phyloP scores from a whole-genome alignment of 1,140 invertebrate genomes.

The Diploscapter pachys region DNA sequence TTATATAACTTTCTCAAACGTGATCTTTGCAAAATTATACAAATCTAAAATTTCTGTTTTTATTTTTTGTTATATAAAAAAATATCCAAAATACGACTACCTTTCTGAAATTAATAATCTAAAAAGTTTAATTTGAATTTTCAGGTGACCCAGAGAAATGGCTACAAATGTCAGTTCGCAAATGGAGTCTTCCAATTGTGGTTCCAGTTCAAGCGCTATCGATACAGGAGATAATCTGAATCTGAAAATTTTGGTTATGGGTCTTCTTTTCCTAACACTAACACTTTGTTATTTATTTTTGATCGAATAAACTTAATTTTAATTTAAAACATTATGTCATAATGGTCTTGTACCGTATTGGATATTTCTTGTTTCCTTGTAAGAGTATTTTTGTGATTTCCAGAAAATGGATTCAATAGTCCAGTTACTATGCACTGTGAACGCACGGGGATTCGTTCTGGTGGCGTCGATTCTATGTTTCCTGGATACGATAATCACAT shows the following conservation, averaged over 20 bases:
- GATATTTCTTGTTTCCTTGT: background rate
- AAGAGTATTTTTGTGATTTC: background rate
- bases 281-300: background rate
- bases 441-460: conserved; percentile 2
- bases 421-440: conserved; percentile 15
- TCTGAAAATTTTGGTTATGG: conserved; percentile 5
- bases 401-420: conserved; percentile 2
- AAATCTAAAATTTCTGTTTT: too few species aligned
- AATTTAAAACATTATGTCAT: background rate
- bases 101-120: too few species aligned
- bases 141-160: conserved; percentile 92
- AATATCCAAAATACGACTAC: too few species aligned
- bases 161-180: conserved; percentile 96
- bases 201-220: conserved; percentile 97
- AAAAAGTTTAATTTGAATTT: background rate
- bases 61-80: too few species aligned
- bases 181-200: conserved; percentile 99
- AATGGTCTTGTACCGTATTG: background rate
- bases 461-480: conserved; percentile 12
- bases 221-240: conserved; percentile 78
- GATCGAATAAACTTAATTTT: background rate
- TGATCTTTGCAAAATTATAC: too few species aligned
- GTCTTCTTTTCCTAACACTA: conserved; percentile 13
- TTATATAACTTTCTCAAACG: background rate
- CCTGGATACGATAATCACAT: conserved; percentile 28